phyloP scores from a whole-genome alignment of 2,888 invertebrate genomes.

The Euplexia lucipara region DNA sequence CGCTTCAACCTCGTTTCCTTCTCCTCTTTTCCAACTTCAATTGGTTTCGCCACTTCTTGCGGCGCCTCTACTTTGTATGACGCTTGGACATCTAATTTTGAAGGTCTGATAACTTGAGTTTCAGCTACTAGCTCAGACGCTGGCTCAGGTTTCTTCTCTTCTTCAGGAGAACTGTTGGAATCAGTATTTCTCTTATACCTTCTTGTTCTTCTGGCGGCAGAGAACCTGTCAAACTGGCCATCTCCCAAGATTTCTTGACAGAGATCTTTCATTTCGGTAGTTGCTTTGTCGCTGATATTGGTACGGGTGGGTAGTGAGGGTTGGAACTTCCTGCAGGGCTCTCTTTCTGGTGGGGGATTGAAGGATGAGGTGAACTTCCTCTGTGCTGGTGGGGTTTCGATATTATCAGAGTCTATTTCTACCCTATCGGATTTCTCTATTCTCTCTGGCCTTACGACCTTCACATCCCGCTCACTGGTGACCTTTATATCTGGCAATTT shows the following conservation, averaged over 20 bases:
- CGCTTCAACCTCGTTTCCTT: constrained; percentile 92
- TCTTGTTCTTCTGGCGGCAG: constrained; percentile 95
- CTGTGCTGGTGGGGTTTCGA: constrained; percentile 96
- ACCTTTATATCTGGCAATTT: constrained; percentile 88
- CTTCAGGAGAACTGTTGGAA: constrained; percentile 90
- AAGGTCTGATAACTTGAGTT: constrained; percentile 88
- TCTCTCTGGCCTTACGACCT: constrained; percentile 66
- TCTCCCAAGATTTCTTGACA: constrained; percentile 92
- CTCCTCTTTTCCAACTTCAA: constrained; percentile 85
- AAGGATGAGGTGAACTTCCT: constrained; percentile 90
- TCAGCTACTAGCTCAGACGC: constrained; percentile 88
- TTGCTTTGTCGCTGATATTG: constrained; percentile 76
- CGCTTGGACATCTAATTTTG: constrained; percentile 88
- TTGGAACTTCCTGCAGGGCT: constrained; percentile 91
- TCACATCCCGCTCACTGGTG: constrained; percentile 73
- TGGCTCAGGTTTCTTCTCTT: constrained; percentile 87
- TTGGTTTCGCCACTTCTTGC: constrained; percentile 81
- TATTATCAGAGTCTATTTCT: constrained; percentile 97
- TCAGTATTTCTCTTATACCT: constrained; percentile 94
- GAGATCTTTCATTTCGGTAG: constrained; percentile 84
- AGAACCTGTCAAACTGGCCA: constrained; percentile 96
- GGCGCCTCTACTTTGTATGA: constrained; percentile 87
- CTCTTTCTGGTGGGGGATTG: constrained; percentile 92
- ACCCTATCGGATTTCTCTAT: constrained; percentile 91
- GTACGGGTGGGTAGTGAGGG: constrained; percentile 74